Base-by-base conservation (phyloP, 1,140 invertebrate species). In the Notospermus geniculatus region DNA sequence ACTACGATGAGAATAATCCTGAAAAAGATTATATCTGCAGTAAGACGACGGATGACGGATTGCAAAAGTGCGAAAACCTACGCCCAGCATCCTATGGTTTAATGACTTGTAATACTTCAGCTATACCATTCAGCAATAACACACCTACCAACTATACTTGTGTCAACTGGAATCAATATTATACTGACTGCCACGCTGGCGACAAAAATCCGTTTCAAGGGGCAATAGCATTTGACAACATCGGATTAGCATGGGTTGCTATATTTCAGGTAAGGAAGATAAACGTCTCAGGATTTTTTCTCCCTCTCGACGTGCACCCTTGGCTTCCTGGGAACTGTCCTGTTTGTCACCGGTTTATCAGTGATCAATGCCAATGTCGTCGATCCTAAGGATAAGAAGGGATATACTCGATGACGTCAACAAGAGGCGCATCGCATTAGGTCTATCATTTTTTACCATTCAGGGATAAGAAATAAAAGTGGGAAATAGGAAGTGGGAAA, bases 91-190 rank as follows among this genome's bases (percentile, higher is more conserved):
- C 86, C 50, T 85, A 87, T 61, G 87, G 88, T 30, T 85, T 87
- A 1, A 81, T 87, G 36, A 82, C 85, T 52, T 93, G 89, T 77
- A 89, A 87, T 45, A 71, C 59, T 9, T 67, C 60, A 32, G 76
- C 76, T 22, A 60, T 65, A 30, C 57, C 63, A 17, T 70, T 72
- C 64, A 69, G 68, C 56, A 76, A 76, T 62, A 77, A 72, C 63
- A 75, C 68, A 4, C 73, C 68, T n/a, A 74, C 72, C 29, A 82
- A 81, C 57, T 74, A 74, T 30, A 75, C 72, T 11, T 99, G 97
- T 81, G 90, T 99, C 70, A 96, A 99, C 84, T 99, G 96, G 96
- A 97, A 99, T 83, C 90, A 95, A 83, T 99, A 99, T 83, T 99
- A 98, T 78, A 95, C 91, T 28, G 88, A 91, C 71, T 99, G 97